Evolutionary conservation across 2,797 vertebrate genomes (phyloP).

Genomic region (Tauraco hartlaubi): DNA sequence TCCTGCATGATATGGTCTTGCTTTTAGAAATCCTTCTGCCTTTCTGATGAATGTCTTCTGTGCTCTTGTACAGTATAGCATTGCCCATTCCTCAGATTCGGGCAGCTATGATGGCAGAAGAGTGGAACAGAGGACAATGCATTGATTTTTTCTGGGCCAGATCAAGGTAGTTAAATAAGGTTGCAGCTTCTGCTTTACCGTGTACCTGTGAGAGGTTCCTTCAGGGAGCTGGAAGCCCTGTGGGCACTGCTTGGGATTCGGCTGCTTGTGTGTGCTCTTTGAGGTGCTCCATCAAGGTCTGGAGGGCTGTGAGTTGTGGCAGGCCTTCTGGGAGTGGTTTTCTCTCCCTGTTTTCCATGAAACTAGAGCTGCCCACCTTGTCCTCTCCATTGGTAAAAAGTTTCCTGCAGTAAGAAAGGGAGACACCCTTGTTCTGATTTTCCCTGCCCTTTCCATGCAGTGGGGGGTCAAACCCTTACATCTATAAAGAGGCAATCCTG

Average conservation of each 20-base stretch:
- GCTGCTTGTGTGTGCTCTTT: not conserved
- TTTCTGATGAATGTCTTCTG: not conserved
- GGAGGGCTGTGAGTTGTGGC: not conserved
- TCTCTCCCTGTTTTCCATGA: not conserved
- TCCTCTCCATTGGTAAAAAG: not conserved
- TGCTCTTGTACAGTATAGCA: not conserved
- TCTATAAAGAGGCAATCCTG: not conserved
- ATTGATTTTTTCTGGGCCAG: not conserved
- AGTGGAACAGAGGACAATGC: not conserved
- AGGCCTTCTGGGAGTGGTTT: not conserved
- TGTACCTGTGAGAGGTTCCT: not conserved
- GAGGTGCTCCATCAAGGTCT: not conserved
- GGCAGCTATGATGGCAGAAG: not conserved
- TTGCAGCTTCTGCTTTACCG: not conserved
- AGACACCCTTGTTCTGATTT: not conserved
- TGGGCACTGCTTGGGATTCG: not conserved
- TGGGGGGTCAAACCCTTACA: not conserved
- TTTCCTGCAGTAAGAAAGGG: not conserved
- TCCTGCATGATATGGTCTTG: too few relatives aligned
- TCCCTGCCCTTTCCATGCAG: not conserved
- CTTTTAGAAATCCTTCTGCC: not conserved
- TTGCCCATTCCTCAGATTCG: not conserved
- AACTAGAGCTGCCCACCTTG: not conserved
- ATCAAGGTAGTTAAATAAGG: not conserved
- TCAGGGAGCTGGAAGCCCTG: not conserved